Base-by-base conservation (phyloP, 2,797 vertebrate species). In the Knipowitschia caucasica region DNA sequence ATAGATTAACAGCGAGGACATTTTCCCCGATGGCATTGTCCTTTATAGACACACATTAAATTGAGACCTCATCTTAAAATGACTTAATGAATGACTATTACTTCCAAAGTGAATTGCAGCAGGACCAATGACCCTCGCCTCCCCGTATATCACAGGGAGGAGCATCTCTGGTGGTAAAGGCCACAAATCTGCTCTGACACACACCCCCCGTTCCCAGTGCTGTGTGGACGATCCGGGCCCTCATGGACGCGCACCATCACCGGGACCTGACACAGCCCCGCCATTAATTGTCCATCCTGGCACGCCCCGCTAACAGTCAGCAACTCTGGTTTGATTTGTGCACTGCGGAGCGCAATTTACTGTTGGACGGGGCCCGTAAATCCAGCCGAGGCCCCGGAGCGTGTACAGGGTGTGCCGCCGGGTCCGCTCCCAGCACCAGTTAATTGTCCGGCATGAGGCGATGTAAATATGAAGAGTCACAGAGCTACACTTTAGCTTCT, bases 261-360 rank as follows among this genome's bases (percentile, higher is more conserved):
- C 71, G 64, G 67, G 62, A 64, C 69, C 78, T 84, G 83, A 89
- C 86, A 80, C 69, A 68, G 74, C 65, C 78, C 66, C 53, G 80
- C 68, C 85, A 86, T 91, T 86, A 89, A 88, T 82, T 63, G 82
- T 73, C 80, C 78, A 68, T 77, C 71, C 72, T 81, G 81, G 72
- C 78, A 70, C 55, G 43, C 64, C 66, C 67, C 62, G 73, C 75
- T 81, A 83, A 71, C 80, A 83, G 85, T 90, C 88, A 91, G 89
- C 89, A 89, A 86, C 75, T 87, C 80, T 85, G 59, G 27, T 40
- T 18, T 87, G 87, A 90, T 89, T 89, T 91, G 88, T 88, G 75
- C 59, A 57, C 68, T 73, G 71, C 77, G 59, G 72, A 59, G 47
- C 73, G 64, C 73, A 73, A 86, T 74, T 64, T 80, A 82, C 40